Evolutionary conservation across 2,797 vertebrate species (phyloP), one percentile per base, ranked within the genome.

Genomic region (Ceyx erithaca): DNA sequence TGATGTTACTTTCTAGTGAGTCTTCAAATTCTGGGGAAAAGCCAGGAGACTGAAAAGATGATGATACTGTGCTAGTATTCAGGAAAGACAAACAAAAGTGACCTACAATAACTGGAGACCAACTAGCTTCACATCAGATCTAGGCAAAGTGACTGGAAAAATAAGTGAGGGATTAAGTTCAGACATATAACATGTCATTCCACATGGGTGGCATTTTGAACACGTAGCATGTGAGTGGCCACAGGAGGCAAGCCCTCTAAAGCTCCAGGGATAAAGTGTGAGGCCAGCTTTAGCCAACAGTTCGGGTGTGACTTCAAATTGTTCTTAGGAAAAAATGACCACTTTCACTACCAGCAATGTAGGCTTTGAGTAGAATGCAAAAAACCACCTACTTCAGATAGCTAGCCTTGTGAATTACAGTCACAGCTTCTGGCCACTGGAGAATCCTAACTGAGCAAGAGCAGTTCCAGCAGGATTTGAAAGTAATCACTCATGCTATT

Each of bases 71-170:
- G 14, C 49, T 68, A 43, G 58, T 49, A 33, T 73, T 68, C 68
- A 85, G 76, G 52, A 91, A 77, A 18, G 37, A n/a, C 48, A 89
- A 92, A 68, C 18, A 37, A 72, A 80, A 80, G 33, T 30, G 45
- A 70, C 61, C 59, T 77, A 85, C 57, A 87, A 8, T 49, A 73
- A 80, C 58, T 52, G 14, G 14, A 80, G 37, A 87, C 3, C 64
- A 82, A 31, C 64, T 85, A 57, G 17, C 11, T 40, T 67, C 35
- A 80, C 40, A 85, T 58, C 79, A 92, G 68, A 89, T 59, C 26
- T 35, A 92, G 52, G 61, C 52, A 67, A 90, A 94, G 37, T 21
- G 52, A 72, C 28, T 85, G 61, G 79, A 89, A 89, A 95, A 92
- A 41, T 31, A 84, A 91, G 57, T 14, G 40, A 85, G 35, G 30